phyloP scores from a whole-genome alignment of 2,113 vertebrate species.

The Chaetodon auriga region DNA sequence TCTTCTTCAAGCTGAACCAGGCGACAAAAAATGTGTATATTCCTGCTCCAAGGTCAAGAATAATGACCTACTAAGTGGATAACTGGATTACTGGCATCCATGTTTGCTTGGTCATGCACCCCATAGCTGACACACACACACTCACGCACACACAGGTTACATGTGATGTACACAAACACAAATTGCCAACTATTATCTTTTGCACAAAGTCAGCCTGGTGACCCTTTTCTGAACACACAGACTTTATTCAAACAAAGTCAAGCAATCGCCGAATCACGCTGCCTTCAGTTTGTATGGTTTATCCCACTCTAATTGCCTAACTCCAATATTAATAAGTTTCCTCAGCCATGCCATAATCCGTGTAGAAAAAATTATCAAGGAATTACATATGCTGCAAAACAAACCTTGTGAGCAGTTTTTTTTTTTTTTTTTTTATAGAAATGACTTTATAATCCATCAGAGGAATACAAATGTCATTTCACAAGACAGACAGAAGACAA shows the following conservation, averaged over 20 bases:
- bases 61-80: slow-evolving; percentile 57
- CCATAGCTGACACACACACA: too few relatives aligned
- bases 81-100: slow-evolving; percentile 32
- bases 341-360: slow-evolving; percentile 46
- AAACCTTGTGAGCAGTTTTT: not conserved
- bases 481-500: slow-evolving; percentile 24
- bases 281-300: slow-evolving; percentile 40
- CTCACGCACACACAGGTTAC: not conserved
- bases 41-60: slow-evolving; percentile 58
- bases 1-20: slow-evolving; percentile 25
- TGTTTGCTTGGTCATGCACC: slow-evolving; percentile 46
- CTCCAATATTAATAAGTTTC: slow-evolving; percentile 48
- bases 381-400: slow-evolving; percentile 27
- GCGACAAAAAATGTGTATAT: slow-evolving; percentile 4
- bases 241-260: not conserved
- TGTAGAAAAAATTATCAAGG: slow-evolving; percentile 31
- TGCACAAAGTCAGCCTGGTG: slow-evolving; percentile 28
- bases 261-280: slow-evolving; percentile 17
- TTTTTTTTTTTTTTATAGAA: slow-evolving; percentile 17
- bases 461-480: slow-evolving; percentile 52
- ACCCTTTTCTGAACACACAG: slow-evolving; percentile 17
- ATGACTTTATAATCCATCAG: slow-evolving; percentile 54
- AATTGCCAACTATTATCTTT: slow-evolving; percentile 24
- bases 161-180: not conserved
- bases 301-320: slow-evolving; percentile 53